Percentiles rank a stretch among this genome's conserved stretches.
Evolutionary conservation across 2,797 vertebrate genomes (phyloP).

Genomic region (Lutjanus argentimaculatus): DNA sequence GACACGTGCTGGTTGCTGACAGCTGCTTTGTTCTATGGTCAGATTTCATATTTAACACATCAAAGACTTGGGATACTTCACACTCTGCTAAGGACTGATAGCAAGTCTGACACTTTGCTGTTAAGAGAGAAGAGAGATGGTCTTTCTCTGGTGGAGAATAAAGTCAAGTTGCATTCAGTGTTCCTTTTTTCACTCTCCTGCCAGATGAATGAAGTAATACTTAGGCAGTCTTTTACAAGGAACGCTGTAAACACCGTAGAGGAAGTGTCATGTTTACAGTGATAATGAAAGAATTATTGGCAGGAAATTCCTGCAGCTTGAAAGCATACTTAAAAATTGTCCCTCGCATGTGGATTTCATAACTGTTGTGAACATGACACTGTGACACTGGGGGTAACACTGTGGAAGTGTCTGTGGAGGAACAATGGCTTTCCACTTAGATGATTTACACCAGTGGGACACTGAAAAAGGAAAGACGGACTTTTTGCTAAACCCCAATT

Average conservation of each 20-base stretch:
- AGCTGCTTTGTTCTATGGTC: slow-evolving; percentile 95
- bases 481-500: accelerated
- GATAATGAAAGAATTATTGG: slow-evolving; percentile 51
- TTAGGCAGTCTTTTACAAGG: slow-evolving; percentile 25
- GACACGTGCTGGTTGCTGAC: slow-evolving; percentile 91
- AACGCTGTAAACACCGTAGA: slow-evolving; percentile 26
- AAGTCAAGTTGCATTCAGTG: slow-evolving; percentile 58
- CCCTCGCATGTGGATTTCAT: slow-evolving; percentile 37
- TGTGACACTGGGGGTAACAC: slow-evolving; percentile 7
- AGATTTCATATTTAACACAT: slow-evolving; percentile 96
- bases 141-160: slow-evolving; percentile 52
- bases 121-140: slow-evolving; percentile 40
- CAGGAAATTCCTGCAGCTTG: slow-evolving; percentile 39
- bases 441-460: neutral
- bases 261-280: slow-evolving; percentile 43
- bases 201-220: slow-evolving; percentile 45
- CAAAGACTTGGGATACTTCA: slow-evolving; percentile 87
- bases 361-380: slow-evolving; percentile 40
- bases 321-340: slow-evolving; percentile 39
- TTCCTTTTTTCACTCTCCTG: slow-evolving; percentile 45
- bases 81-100: slow-evolving; percentile 68
- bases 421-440: neutral
- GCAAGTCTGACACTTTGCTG: slow-evolving; percentile 65
- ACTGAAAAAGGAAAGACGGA: neutral
- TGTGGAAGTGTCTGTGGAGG: neutral